These are phyloP conservation scores for Hippocampus barbouri DNA, from an alignment of 2,113 vertebrate genomes.

Conservation along the genomic window DNA sequence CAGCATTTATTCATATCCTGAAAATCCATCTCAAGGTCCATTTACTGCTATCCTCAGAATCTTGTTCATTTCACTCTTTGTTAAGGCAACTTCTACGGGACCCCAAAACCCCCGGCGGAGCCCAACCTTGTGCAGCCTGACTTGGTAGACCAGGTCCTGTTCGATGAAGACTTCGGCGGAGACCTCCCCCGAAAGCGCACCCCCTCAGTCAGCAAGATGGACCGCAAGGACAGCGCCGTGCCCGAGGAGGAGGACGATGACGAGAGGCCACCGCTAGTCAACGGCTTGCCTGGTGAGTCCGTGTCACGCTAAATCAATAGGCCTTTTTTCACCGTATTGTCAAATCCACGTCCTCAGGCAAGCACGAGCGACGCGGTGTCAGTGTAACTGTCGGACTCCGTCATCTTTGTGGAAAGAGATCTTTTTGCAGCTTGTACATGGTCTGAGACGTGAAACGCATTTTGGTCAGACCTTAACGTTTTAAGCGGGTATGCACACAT, in stretches of 20 bases:
- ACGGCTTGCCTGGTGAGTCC: constrained; percentile 64
- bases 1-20: too few relatives aligned
- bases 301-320: constrained; percentile 20
- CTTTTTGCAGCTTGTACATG: constrained; percentile 11
- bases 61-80: constrained; percentile 5
- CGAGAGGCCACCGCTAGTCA: constrained; percentile 63
- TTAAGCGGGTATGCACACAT: neutral
- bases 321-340: neutral
- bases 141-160: constrained; percentile 70
- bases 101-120: constrained; percentile 79
- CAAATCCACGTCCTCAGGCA: constrained; percentile 7
- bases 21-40: too few relatives aligned
- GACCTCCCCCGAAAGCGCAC: constrained; percentile 64
- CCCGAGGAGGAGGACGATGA: constrained; percentile 68
- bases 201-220: constrained; percentile 69
- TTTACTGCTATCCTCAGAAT: too few relatives aligned
- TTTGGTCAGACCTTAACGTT: neutral
- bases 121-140: constrained; percentile 69
- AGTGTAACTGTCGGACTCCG: constrained; percentile 14
- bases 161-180: constrained; percentile 61
- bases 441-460: neutral
- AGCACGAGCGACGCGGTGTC: constrained; percentile 1
- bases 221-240: constrained; percentile 65
- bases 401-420: neutral
- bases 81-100: constrained; percentile 88